Conservation (phyloP, 2,797 vertebrate genomes). For the Amblyraja radiata region DNA sequence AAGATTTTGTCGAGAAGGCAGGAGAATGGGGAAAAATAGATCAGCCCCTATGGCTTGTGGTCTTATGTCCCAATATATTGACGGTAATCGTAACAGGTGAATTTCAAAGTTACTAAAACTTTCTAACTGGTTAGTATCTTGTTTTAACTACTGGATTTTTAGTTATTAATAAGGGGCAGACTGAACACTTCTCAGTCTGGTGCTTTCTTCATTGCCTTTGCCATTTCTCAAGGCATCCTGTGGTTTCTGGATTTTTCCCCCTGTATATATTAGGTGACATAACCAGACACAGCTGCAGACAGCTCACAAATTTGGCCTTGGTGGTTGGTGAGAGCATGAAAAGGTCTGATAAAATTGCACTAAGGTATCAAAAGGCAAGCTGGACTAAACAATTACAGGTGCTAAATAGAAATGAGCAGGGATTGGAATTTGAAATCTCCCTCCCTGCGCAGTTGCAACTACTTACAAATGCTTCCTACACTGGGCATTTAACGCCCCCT, state of each 20-base stretch:
- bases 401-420: background rate
- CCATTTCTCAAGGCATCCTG: background rate
- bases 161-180: background rate
- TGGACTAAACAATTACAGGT: background rate
- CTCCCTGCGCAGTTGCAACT: background rate
- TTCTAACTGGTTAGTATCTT: background rate
- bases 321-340: conserved; percentile 5
- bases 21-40: too few species aligned
- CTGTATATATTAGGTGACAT: conserved; percentile 28
- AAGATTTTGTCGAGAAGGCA: too few species aligned
- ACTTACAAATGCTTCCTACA: background rate
- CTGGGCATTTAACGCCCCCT: background rate
- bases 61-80: too few species aligned
- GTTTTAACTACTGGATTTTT: background rate
- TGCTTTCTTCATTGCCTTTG: background rate
- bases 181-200: conserved; percentile 12
- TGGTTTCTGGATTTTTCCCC: conserved; percentile 18
- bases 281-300: conserved; percentile 27
- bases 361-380: background rate
- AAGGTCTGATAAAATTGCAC: conserved; percentile 14
- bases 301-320: conserved; percentile 30
- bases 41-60: too few species aligned
- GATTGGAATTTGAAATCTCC: background rate
- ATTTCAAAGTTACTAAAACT: background rate
- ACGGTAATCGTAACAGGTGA: background rate